These are phyloP conservation scores for Colostygia pectinataria DNA, from an alignment of 2,888 invertebrate species.

Conservation along the genomic window DNA sequence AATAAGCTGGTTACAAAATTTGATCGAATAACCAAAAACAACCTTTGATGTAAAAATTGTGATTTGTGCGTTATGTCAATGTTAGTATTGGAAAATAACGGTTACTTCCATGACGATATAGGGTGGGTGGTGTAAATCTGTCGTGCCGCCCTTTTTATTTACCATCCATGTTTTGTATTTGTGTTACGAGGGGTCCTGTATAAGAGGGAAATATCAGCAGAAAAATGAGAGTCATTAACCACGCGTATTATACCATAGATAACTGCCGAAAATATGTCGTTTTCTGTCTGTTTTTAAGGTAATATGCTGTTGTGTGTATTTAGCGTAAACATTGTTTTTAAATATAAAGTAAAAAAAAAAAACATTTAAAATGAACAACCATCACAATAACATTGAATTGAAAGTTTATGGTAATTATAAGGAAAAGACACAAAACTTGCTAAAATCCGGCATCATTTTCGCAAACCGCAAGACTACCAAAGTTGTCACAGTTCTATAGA, in stretches of 20 bases:
- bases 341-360: too few relatives aligned
- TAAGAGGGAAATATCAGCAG: conserved; percentile 52
- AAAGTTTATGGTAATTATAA: too few relatives aligned
- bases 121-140: conserved; percentile 43
- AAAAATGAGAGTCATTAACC: conserved; percentile 48
- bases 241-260: conserved; percentile 19
- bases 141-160: conserved; percentile 52
- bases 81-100: conserved; percentile 19
- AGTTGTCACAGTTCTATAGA: too few relatives aligned
- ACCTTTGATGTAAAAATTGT: conserved; percentile 13
- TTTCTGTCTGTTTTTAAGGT: conserved; percentile 26
- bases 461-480: too few relatives aligned
- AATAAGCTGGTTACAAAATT: conserved; percentile 17
- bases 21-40: conserved; percentile 6
- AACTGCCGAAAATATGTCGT: background rate
- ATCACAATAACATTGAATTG: too few relatives aligned
- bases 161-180: conserved; percentile 42
- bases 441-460: background rate
- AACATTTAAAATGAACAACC: too few relatives aligned
- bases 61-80: conserved; percentile 12
- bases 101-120: conserved; percentile 11
- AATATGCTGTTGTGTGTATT: conserved; percentile 22
- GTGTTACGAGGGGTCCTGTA: conserved; percentile 48
- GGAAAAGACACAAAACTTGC: too few relatives aligned
- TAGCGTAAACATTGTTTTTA: background rate